Evolutionary conservation across 2,797 vertebrate genomes (phyloP).

Genomic region (Crocodylus rhombifer): DNA sequence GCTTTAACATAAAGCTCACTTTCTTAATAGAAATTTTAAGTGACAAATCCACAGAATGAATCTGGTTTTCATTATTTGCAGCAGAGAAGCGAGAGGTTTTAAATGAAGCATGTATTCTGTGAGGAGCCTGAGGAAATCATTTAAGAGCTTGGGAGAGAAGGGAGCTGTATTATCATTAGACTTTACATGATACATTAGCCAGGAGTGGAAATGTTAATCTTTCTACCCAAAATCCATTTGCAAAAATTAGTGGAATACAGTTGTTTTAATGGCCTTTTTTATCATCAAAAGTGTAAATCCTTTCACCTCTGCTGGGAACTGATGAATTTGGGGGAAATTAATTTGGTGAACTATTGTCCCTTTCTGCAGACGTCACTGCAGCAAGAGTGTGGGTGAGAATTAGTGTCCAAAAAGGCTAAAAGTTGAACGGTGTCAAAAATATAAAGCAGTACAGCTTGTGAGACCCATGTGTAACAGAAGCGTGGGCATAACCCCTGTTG

Average conservation of each 20-base stretch:
- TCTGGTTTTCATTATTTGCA: conserved; percentile 75
- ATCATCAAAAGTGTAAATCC: neutral
- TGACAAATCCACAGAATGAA: conserved; percentile 72
- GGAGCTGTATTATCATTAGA: conserved; percentile 75
- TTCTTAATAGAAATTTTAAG: conserved; percentile 79
- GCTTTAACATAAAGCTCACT: conserved; percentile 21
- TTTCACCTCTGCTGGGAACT: conserved; percentile 5
- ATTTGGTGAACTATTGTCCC: neutral
- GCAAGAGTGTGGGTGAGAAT: neutral
- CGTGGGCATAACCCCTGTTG: neutral
- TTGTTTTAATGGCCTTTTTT: conserved; percentile 53
- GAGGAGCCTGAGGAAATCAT: conserved; percentile 77
- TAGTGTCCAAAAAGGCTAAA: conserved; percentile 22
- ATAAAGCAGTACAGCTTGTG: neutral
- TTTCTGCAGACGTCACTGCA: neutral
- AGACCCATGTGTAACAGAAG: neutral
- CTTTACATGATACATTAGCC: conserved; percentile 81
- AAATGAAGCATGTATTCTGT: conserved; percentile 75
- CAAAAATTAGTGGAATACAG: conserved; percentile 67
- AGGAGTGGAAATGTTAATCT: conserved; percentile 77
- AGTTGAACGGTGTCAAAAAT: neutral
- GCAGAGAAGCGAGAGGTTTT: conserved; percentile 67
- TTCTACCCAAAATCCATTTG: conserved; percentile 75
- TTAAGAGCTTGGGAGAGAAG: conserved; percentile 66
- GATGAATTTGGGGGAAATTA: neutral